Base-by-base conservation (phyloP, 2,888 invertebrate species). In the Malthinus seriepunctatus region DNA sequence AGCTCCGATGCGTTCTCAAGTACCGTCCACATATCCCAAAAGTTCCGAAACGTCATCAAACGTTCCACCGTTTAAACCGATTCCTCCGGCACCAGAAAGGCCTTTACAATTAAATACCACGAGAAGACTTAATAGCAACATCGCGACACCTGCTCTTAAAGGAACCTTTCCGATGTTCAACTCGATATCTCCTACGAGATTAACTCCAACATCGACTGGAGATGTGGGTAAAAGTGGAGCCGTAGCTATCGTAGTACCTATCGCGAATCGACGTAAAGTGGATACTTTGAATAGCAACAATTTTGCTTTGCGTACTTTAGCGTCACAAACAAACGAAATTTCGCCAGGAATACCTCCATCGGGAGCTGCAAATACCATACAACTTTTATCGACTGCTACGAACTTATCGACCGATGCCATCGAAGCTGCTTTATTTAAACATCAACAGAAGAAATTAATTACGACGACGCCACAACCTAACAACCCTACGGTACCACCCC, bases 391-490 rank as follows among this genome's bases (percentile, higher is more conserved):
- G n/a, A n/a, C n/a, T n/a, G n/a, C n/a, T n/a, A n/a, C n/a, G n/a
- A n/a, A n/a, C n/a, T n/a, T n/a, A n/a, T n/a, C 89, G 0, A 87
- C 89, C 72, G 90, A 90, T 58, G 88, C 89, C 6, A 84, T 92
- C 2, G 88, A 91, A 70, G 86, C 89, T 8, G 91, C 91, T 0
- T 87, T 92, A 51, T 80, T 86, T 3, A 77, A 88, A 66, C 81
- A 88, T 42, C 88, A 90, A 65, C 88, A 23, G 5, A 23, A 23
- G 5, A 23, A 23, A 5, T 23, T 23, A 23, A 5, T n/a, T 11
- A 78, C 80, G 0, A 75, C 78, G 3, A 71, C 81, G 0, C 81
- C 82, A 0, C 79, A 82, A 0, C 78, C 81, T 0, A 80, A 82
- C 0, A 79, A 78, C 1, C 78, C 78, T 1, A 75, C 78, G 1